Evolutionary conservation across 2,113 vertebrate species (phyloP).

Genomic region (Apodemus sylvaticus): DNA sequence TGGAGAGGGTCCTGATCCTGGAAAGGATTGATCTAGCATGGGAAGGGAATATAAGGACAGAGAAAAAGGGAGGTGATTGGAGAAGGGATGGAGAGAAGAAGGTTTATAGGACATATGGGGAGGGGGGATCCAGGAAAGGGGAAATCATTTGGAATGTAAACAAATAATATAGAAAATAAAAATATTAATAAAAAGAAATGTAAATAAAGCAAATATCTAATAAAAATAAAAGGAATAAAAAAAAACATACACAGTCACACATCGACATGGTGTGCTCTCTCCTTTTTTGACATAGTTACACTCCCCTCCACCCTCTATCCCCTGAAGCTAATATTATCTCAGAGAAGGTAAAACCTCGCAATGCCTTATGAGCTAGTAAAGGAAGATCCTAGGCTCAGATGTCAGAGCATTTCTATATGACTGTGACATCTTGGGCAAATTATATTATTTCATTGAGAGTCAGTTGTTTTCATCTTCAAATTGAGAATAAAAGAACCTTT

Average conservation of each 20-base stretch:
- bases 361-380: neutral
- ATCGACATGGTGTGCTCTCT: neutral
- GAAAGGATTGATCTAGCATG: too few relatives aligned
- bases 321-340: conserved; percentile 54
- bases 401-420: neutral
- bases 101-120: too few relatives aligned
- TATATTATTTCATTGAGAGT: conserved; percentile 42
- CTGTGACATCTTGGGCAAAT: conserved; percentile 30
- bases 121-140: too few relatives aligned
- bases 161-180: too few relatives aligned
- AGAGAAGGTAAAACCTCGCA: neutral
- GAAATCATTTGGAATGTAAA: too few relatives aligned
- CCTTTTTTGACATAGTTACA: conserved; percentile 41
- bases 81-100: too few relatives aligned
- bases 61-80: too few relatives aligned
- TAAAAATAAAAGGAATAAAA: too few relatives aligned
- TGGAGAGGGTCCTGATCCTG: too few relatives aligned
- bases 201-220: too few relatives aligned
- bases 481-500: conserved; percentile 14
- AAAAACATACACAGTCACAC: neutral
- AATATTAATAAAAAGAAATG: too few relatives aligned
- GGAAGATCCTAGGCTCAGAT: conserved; percentile 1
- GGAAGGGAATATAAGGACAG: too few relatives aligned
- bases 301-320: neutral
- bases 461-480: conserved; percentile 49